Evolutionary conservation across 2,797 vertebrate species (phyloP), one percentile per base, ranked within the genome.

Genomic region (Simalia tracyae): DNA sequence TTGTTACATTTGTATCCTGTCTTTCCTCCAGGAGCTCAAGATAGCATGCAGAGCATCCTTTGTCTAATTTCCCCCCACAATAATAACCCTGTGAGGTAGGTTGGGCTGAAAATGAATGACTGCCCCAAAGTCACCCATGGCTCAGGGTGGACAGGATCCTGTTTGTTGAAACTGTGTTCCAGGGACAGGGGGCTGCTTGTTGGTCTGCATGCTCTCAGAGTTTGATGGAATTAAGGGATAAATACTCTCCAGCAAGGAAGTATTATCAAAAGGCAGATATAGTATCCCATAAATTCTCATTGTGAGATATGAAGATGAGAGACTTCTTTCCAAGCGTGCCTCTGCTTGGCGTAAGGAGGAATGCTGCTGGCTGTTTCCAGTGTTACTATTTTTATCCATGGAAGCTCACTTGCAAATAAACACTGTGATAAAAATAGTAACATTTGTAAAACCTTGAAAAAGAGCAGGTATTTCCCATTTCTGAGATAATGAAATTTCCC

Each of bases 331-430:
- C 92, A 1, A 89, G 5, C 50, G 19, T 61, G 63, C 17, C 84
- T 28, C 50, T 89, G 63, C 36, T 89, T 89, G 81, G 36, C 63
- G 54, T 46, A 87, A 86, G 57, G 46, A 46, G 63, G 68, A 10
- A 24, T 87, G 64, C 28, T 90, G 64, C 60, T 42, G 57, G 84
- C 84, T 76, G 88, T 89, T 76, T 90, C 92, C 76, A 42, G 26
- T 28, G 22, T 89, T 92, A 28, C 88, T 90, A 90, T 87, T 92
- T 92, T 92, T 92, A 85, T 36, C 88, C 64, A 63, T n/a, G 84
- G n/a, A 87, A 90, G 64, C 81, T 59, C 46, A 81, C 88, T 90
- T 90, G 64, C 84, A 28, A 90, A 89, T 87, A 68, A n/a, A 57
- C 42, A 87, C n/a, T 36, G n/a, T 90, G 42, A 87, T 60, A 86